Evolutionary conservation across 2,888 invertebrate species (phyloP), one percentile per base, ranked within the genome.

Genomic region (Frankliniella intonsa): DNA sequence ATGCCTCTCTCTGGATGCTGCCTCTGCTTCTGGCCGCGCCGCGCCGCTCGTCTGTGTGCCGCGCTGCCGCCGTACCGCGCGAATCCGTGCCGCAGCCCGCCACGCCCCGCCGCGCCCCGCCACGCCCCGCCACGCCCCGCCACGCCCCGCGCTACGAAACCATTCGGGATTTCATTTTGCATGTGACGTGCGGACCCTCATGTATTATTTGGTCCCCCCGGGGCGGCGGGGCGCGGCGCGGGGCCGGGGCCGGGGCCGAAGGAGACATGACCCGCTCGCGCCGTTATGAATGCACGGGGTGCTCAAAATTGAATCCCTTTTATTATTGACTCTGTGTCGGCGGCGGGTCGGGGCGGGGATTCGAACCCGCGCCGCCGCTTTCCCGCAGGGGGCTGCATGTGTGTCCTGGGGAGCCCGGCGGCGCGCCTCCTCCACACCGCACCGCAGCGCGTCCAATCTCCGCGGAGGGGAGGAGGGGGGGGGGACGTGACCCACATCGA

Each of bases 181-280:
- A 76, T 76, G 69, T 76, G 69, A 76, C 69, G 69, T 76, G 69
- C 25, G 69, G 69, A n/a, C 69, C 69, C 69, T 76, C 69, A 76
- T 76, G 69, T 22, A 76, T 76, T 76, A 76, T 76, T 76, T 76
- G 38, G 22, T 25, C 69, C 11, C 25, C 25, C 11, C 9, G 69
- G 12, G 12, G 69, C 10, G 69, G 55, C 55, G 3, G 14, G 55
- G 55, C 55, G 3, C 55, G 12, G 55, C 55, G 55, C 10, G 14
- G 51, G 51, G 55, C 55, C 10, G 14, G 3, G 55, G 14, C 51
- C 55, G 55, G 55, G 55, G 55, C 38, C 38, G 38, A 38, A 38
- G 38, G 38, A 38, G 38, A 38, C 38, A 38, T 38, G 38, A 38
- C 38, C 38, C 38, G 38, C 38, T 38, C 38, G 38, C 38, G 38